Evolutionary conservation across 2,113 vertebrate genomes (phyloP), one percentile per base, ranked within the genome.

Genomic region (Corynorhinus townsendii): DNA sequence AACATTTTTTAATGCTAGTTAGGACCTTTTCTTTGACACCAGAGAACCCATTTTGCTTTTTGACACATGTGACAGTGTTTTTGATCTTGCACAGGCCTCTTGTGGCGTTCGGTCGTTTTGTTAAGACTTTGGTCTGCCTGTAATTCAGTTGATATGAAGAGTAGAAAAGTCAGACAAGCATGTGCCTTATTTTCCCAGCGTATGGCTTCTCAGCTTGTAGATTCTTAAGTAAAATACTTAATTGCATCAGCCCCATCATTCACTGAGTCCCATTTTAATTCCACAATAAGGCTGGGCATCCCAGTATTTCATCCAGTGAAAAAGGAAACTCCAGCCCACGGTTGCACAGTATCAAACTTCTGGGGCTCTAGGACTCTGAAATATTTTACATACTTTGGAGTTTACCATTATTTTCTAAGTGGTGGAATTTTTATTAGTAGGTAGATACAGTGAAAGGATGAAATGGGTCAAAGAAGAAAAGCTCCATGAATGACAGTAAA

Each of bases 401-500:
- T 33, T 85, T 68, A 20, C 28, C 14, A 64, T 75, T 83, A 26
- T 66, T 28, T 52, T 80, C 10, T 89, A 35, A 59, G 16, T 52
- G 16, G 40, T 49, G 14, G 47, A 45, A 76, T 40, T 88, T 93
- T 86, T 76, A 87, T 24, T 43, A 72, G 14, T 49, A 76, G 38
- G 10, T 87, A 69, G 10, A 22, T 38, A 72, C 9, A 82, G 19
- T 30, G 4, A 54, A 95, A 90, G 28, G 24, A 47, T 86, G 1
- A 86, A 54, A 80, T 40, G 72, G 69, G 75, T 83, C n/a, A 72
- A 75, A 62, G 79, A 79, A 68, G 20, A 16, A 68, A 52, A 43
- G 19, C 9, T 88, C 68, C 33, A 17, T 56, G 68, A 96, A 43
- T 90, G 90, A 84, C 64, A 90, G 35, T 86, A 92, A 92, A 96